These are phyloP conservation scores for Dioctria linearis DNA, from an alignment of 2,888 invertebrate genomes.

Conservation along the genomic window DNA sequence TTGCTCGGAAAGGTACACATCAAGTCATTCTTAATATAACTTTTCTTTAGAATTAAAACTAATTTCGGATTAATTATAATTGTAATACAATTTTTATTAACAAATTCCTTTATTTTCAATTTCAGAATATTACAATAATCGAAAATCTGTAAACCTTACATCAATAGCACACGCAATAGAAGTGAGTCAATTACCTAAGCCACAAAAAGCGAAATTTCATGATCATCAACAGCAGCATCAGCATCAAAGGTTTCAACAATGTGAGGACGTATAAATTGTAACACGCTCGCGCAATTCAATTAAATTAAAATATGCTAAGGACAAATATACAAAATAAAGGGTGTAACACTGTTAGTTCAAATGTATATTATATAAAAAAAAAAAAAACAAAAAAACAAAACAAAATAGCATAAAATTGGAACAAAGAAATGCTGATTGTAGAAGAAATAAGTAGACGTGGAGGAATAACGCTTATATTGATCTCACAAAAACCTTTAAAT, in stretches of 20 bases:
- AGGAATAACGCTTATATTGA: conserved; percentile 53
- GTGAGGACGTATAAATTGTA: conserved; percentile 33
- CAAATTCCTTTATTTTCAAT: not conserved
- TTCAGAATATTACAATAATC: conserved; percentile 35
- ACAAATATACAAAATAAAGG: conserved; percentile 4
- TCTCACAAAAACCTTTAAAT: conserved; percentile 48
- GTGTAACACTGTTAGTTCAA: conserved; percentile 37
- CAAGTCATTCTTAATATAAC: too few species aligned
- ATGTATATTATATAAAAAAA: conserved; percentile 27
- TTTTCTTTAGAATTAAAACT: not conserved
- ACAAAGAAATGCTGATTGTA: not conserved
- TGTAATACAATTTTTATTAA: too few species aligned
- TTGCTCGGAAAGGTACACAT: too few species aligned
- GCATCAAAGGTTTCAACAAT: conserved; percentile 22
- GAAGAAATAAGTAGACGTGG: conserved; percentile 14
- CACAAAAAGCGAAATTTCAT: conserved; percentile 42
- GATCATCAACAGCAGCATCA: conserved; percentile 14
- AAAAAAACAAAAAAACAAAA: too few species aligned
- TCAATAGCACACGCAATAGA: conserved; percentile 40
- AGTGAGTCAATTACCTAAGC: conserved; percentile 50
- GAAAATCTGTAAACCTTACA: conserved; percentile 16
- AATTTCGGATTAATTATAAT: not conserved
- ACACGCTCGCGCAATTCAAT: not conserved
- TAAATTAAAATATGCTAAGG: not conserved
- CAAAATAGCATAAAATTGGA: conserved; percentile 38